Evolutionary conservation across 2,888 invertebrate species (phyloP).

Genomic region (Prionchulus punctatus): DNA sequence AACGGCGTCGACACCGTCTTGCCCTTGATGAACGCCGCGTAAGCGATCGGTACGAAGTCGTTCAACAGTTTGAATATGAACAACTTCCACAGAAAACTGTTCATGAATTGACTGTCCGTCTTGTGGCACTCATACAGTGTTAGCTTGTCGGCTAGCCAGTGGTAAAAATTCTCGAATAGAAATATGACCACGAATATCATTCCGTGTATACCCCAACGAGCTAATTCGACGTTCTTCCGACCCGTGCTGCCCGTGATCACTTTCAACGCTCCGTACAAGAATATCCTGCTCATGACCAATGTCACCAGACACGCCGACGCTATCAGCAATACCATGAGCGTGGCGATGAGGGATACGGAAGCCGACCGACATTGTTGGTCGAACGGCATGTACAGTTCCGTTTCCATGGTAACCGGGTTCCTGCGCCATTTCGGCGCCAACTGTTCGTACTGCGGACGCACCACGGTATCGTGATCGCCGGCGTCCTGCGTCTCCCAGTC

Average conservation of each 20-base stretch:
- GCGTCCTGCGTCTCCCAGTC: background rate
- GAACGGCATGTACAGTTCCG: background rate
- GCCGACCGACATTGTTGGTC: background rate
- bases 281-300: background rate
- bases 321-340: background rate
- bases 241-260: background rate
- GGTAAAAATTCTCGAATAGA: background rate
- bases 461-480: background rate
- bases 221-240: background rate
- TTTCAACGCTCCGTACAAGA: background rate
- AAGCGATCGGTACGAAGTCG: constrained; percentile 5
- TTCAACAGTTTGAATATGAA: background rate
- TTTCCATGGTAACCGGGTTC: background rate
- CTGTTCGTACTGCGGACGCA: background rate
- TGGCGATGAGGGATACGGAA: background rate
- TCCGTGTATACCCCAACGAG: background rate
- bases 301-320: background rate
- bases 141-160: background rate
- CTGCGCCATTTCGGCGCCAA: background rate
- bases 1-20: background rate
- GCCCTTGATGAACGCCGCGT: constrained; percentile 3
- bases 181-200: background rate
- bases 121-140: background rate
- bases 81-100: background rate
- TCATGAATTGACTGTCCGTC: background rate